Evolutionary conservation across 2,113 vertebrate genomes (phyloP), one percentile per base, ranked within the genome.

Genomic region (Mormoops blainvillei): DNA sequence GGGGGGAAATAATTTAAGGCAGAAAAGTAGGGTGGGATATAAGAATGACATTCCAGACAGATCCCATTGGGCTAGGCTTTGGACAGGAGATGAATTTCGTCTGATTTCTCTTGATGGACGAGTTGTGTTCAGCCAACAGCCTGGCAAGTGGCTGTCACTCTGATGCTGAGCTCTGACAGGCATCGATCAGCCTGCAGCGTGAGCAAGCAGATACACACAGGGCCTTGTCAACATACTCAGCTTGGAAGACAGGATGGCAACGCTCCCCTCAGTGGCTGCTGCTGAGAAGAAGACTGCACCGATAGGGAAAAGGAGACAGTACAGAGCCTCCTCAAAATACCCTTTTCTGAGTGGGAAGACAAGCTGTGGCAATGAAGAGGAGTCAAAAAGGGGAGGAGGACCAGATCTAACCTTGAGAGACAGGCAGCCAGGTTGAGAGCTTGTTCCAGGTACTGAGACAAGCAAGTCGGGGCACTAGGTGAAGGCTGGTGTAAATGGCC

Each of bases 81-180:
- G 93, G 97, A 96, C 97, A 67, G 89, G 94, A 98, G 95, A 97
- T 97, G 94, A 87, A 97, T 97, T 91, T 95, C 2, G 63, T 93
- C 91, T 97, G 97, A 97, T 97, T 94, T 98, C 97, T 89, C 89
- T 86, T 96, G 97, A 97, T 84, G 36, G 98, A 97, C 89, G 82
- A 83, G 94, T 6, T 89, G 92, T 97, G 97, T 97, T 97, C 96
- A 91, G 98, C 96, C 96, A 97, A 97, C 97, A 97, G 90, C 90
- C 61, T 26, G 65, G 95, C 83, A 12, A 73, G 90, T 43, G 85
- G 94, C 97, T 97, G 97, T 97, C 97, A 97, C 80, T 95, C 90
- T 33, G 65, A 93, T 67, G 95, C 50, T 26, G 91, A 82, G 94
- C 58, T 89, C 97, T 97, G 97, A 98, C 97, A 97, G 97, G 94